phyloP scores from a whole-genome alignment of 2,113 vertebrate species.

The Pimephales promelas region DNA sequence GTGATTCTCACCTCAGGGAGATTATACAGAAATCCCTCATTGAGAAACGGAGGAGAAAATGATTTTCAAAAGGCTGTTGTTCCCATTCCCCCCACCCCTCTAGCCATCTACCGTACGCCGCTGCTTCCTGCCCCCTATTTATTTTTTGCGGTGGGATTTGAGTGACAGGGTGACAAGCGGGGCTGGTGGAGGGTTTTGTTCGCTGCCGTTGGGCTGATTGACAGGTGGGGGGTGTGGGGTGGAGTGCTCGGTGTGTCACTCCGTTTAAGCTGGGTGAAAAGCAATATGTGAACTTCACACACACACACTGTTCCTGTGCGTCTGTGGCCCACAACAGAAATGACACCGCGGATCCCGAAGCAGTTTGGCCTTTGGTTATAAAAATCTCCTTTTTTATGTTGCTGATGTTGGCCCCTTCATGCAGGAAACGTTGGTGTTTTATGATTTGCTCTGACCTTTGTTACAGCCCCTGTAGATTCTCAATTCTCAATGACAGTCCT shows the following conservation, averaged over 20 bases:
- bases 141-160: slow-evolving; percentile 61
- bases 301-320: slow-evolving; percentile 52
- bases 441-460: slow-evolving; percentile 40
- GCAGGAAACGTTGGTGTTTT: slow-evolving; percentile 22
- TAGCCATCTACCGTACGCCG: slow-evolving; percentile 58
- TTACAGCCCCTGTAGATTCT: background rate
- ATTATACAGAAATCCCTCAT: slow-evolving; percentile 67
- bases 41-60: slow-evolving; percentile 68
- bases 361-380: slow-evolving; percentile 62
- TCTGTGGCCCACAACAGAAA: slow-evolving; percentile 62
- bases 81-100: slow-evolving; percentile 48
- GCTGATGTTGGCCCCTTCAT: slow-evolving; percentile 28
- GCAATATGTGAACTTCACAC: slow-evolving; percentile 63
- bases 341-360: slow-evolving; percentile 59
- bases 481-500: background rate
- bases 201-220: slow-evolving; percentile 70
- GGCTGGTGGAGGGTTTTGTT: slow-evolving; percentile 66
- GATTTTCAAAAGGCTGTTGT: slow-evolving; percentile 68
- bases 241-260: slow-evolving; percentile 65
- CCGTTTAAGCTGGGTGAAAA: slow-evolving; percentile 74
- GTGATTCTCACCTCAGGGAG: slow-evolving; percentile 71
- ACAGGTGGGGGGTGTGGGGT: slow-evolving; percentile 63
- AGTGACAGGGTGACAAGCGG: slow-evolving; percentile 73
- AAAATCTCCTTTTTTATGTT: slow-evolving; percentile 62
- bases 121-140: slow-evolving; percentile 44